Evolutionary conservation across 2,797 vertebrate genomes (phyloP).

Genomic region (Liparis tanakae): DNA sequence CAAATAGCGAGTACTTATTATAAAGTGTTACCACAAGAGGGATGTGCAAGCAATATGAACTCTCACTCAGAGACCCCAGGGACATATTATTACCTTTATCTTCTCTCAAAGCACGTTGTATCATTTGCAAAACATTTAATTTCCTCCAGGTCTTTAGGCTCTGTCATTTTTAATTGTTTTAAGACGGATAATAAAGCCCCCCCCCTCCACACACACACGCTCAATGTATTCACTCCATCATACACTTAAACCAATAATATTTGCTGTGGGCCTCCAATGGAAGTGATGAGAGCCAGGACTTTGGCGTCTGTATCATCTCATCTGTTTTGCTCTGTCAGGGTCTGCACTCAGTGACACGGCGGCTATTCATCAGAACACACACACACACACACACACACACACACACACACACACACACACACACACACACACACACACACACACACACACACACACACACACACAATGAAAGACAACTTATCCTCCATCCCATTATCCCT

Average conservation of each 20-base stretch:
- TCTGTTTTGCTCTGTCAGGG: constrained; percentile 79
- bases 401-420: constrained; percentile 31
- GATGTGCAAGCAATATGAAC: no score
- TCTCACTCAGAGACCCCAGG: constrained; percentile 18
- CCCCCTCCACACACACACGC: background rate
- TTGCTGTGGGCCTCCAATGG: constrained; percentile 62
- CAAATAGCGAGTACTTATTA: no score
- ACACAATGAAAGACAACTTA: constrained; percentile 45
- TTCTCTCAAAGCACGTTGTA: constrained; percentile 31
- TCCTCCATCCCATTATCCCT: constrained; percentile 11
- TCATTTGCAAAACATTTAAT: constrained; percentile 58
- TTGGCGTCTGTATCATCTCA: constrained; percentile 77
- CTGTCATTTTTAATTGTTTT: constrained; percentile 54
- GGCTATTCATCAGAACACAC: constrained; percentile 70
- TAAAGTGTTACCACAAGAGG: no score
- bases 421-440: constrained; percentile 58
- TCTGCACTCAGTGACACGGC: constrained; percentile 70
- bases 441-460: constrained; percentile 44
- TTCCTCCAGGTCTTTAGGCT: constrained; percentile 40
- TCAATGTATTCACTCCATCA: constrained; percentile 64
- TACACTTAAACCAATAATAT: constrained; percentile 70
- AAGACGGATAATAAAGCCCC: constrained; percentile 46
- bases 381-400: constrained; percentile 46
- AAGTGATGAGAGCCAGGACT: constrained; percentile 71
- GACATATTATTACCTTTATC: constrained; percentile 26